Conservation (phyloP, 2,888 invertebrate genomes). For the Tetragnatha montana region DNA sequence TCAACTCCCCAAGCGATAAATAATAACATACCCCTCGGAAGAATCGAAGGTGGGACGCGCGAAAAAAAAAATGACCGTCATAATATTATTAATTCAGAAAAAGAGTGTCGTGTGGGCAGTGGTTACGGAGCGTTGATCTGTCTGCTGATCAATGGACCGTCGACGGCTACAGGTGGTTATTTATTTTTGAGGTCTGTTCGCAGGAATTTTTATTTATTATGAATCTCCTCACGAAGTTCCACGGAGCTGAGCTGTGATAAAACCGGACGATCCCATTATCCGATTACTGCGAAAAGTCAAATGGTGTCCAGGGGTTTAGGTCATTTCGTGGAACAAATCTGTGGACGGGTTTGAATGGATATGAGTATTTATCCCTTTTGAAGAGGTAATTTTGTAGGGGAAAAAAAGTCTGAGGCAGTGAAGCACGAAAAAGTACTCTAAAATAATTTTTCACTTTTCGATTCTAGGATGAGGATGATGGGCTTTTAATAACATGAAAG, state of each 20-base stretch:
- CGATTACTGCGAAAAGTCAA: too few species aligned
- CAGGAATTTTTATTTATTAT: not conserved
- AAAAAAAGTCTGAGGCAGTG: too few species aligned
- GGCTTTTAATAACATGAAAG: too few species aligned
- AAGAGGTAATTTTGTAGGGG: too few species aligned
- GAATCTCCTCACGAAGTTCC: not conserved
- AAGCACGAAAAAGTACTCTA: too few species aligned
- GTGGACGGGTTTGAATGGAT: too few species aligned
- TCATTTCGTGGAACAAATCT: too few species aligned
- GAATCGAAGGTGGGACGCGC: not conserved
- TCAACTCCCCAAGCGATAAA: slow-evolving; percentile 7
- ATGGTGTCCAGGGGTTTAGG: too few species aligned
- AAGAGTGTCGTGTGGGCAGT: slow-evolving; percentile 26
- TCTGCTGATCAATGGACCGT: not conserved
- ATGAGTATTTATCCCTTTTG: too few species aligned
- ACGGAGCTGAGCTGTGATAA: not conserved
- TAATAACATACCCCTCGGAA: slow-evolving; percentile 2
- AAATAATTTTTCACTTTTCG: too few species aligned
- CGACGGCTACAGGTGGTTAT: not conserved
- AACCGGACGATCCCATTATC: too few species aligned
- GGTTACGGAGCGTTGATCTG: slow-evolving; percentile 20
- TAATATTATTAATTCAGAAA: slow-evolving; percentile 27
- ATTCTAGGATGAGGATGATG: too few species aligned
- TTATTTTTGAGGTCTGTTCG: not conserved
- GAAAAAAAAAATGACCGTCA: not conserved